Conservation (phyloP, 37 sponge, comb jelly and placozoan genomes). For the Spongilla lacustris region DNA sequence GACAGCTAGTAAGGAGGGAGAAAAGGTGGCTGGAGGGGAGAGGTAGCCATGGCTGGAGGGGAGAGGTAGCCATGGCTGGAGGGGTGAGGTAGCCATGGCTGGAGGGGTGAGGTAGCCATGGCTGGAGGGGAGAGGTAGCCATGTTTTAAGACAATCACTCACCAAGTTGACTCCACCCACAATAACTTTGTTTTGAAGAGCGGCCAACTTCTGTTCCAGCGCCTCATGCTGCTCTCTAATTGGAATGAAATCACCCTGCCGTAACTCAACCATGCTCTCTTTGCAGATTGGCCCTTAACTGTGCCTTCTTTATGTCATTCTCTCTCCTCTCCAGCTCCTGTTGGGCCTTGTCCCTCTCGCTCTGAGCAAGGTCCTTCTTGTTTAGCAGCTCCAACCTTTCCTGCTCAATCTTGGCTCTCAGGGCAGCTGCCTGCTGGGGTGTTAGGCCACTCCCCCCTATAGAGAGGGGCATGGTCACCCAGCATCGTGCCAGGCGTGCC, state of each 20-base stretch:
- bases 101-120: not conserved
- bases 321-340: constrained; percentile 81
- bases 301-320: constrained; percentile 79
- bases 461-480: not conserved
- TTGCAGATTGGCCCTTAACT: constrained; percentile 31
- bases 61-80: not conserved
- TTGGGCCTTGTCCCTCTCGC: constrained; percentile 69
- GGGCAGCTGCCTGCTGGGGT: constrained; percentile 38
- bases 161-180: constrained; percentile 97
- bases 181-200: constrained; percentile 89
- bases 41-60: not conserved
- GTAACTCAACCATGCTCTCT: not conserved
- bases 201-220: constrained; percentile 76
- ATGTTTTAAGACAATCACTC: not conserved
- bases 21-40: not conserved
- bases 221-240: constrained; percentile 75
- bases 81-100: too few relatives aligned
- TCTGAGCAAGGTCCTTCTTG: constrained; percentile 83
- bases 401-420: constrained; percentile 68
- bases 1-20: not conserved
- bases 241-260: not conserved
- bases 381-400: constrained; percentile 72
- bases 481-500: too few relatives aligned
- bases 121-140: not conserved
- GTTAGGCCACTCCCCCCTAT: constrained; percentile 46